phyloP scores from a whole-genome alignment of 2,888 invertebrate genomes.

The Archips crataeganus region DNA sequence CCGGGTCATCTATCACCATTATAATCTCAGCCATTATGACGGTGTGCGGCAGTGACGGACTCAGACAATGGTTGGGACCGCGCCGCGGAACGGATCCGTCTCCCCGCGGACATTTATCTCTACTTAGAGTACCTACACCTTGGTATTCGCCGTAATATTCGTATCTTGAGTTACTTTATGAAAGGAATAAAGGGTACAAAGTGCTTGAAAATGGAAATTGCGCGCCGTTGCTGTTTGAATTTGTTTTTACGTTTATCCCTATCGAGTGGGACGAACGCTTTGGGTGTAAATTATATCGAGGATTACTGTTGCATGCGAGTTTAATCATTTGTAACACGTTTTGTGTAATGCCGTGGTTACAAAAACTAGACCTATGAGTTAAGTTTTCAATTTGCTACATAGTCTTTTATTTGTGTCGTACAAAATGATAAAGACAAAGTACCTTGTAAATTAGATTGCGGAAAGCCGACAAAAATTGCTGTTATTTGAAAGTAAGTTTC shows the following conservation, averaged over 20 bases:
- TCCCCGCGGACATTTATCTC: constrained; percentile 14
- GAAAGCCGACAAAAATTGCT: too few relatives aligned
- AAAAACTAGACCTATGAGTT: too few relatives aligned
- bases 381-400: too few relatives aligned
- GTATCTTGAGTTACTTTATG: constrained; percentile 3
- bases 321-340: not conserved
- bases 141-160: constrained; percentile 12
- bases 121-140: constrained; percentile 7
- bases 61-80: constrained; percentile 6
- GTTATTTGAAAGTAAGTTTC: too few relatives aligned
- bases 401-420: too few relatives aligned
- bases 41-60: constrained; percentile 9
- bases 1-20: constrained; percentile 17
- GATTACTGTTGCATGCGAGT: not conserved
- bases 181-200: constrained; percentile 11
- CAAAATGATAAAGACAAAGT: too few relatives aligned
- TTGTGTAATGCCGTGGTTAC: not conserved
- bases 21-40: constrained; percentile 8
- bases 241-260: not conserved
- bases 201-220: constrained; percentile 7
- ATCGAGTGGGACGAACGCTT: not conserved
- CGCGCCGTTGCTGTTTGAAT: not conserved
- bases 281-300: not conserved
- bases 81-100: not conserved
- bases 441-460: too few relatives aligned